A percentile compares a stretch with the other conserved stretches of the same genome.
Evolutionary conservation across 2,797 vertebrate species (phyloP).

Genomic region (Telmatherina bonti): DNA sequence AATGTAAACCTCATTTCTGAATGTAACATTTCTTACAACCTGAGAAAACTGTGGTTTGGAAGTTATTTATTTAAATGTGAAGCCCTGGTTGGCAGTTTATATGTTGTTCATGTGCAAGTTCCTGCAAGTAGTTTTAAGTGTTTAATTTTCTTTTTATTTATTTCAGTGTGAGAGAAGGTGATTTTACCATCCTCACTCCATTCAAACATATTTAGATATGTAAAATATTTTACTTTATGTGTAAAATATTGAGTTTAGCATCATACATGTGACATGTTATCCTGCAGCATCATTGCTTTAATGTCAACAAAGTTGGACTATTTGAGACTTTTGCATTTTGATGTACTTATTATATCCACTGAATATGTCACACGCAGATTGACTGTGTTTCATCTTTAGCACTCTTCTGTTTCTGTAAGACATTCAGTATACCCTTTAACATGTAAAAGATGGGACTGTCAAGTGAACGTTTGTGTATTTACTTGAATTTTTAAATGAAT

Average conservation of each 20-base stretch:
- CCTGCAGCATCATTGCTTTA: constrained; percentile 33
- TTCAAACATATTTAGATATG: constrained; percentile 50
- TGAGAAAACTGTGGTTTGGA: constrained; percentile 59
- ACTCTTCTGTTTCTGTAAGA: constrained; percentile 28
- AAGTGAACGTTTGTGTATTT: constrained; percentile 69
- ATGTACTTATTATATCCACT: constrained; percentile 54
- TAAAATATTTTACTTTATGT: constrained; percentile 61
- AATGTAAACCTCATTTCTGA: constrained; percentile 70
- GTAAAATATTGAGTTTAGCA: constrained; percentile 54
- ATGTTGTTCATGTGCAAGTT: constrained; percentile 46
- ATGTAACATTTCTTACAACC: constrained; percentile 66
- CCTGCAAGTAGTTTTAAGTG: constrained; percentile 56
- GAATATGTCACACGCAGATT: constrained; percentile 37
- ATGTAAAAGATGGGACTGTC: constrained; percentile 54
- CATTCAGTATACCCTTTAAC: constrained; percentile 46
- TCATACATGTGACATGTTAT: constrained; percentile 51
- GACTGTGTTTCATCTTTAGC: constrained; percentile 43
- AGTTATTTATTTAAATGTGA: constrained; percentile 83
- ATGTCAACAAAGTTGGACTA: constrained; percentile 30
- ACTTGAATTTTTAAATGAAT: constrained; percentile 75
- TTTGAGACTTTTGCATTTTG: constrained; percentile 26
- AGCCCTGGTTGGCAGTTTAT: constrained; percentile 81
- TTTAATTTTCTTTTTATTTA: constrained; percentile 63
- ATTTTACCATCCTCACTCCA: constrained; percentile 36
- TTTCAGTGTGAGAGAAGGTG: constrained; percentile 51